Evolutionary conservation across 2,888 invertebrate species (phyloP), one percentile per base, ranked within the genome.

Genomic region (Theodoxus fluviatilis): DNA sequence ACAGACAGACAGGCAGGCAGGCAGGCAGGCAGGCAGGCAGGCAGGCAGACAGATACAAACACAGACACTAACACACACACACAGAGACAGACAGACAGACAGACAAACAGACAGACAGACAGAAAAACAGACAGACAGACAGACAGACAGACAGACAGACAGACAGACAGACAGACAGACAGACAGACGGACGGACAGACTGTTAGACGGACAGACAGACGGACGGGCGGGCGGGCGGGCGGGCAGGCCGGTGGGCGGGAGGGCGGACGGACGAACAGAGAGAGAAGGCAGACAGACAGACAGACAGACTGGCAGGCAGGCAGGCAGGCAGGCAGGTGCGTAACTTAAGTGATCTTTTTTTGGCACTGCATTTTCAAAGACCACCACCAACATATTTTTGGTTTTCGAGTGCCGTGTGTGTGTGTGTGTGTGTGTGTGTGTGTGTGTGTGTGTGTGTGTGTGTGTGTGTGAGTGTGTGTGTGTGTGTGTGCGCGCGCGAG

Each of bases 391-490:
- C n/a, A n/a, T n/a, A n/a, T n/a, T n/a, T n/a, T n/a, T n/a, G n/a
- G n/a, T n/a, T n/a, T n/a, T 18, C 7, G 15, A 43, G 43, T 12
- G 9, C 43, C 7, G 52, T 52, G 6, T 25, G 25, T 52, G 52
- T 52, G 52, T 52, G 52, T 52, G 52, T 52, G 52, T 52, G 52
- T 52, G 52, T 59, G 57, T 31, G 25, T 57, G 57, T 28, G 28
- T 57, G 57, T 57, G 57, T 57, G 57, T 57, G 28, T 57, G 57
- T 57, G 18, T 57, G 57, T 57, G 18, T 57, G 57, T 57, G 28
- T 57, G 57, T 57, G 28, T 57, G 57, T 57, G 28, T 57, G 57
- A 31, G 28, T 25, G 57, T 57, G 28, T 57, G n/a, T n/a, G n/a
- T n/a, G n/a, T n/a, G n/a, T n/a, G n/a, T n/a, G n/a, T n/a, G n/a